Percentiles rank a stretch among this genome's conserved stretches.
Evolutionary conservation across 2,888 invertebrate species (phyloP).

Genomic region (Timema podura): DNA sequence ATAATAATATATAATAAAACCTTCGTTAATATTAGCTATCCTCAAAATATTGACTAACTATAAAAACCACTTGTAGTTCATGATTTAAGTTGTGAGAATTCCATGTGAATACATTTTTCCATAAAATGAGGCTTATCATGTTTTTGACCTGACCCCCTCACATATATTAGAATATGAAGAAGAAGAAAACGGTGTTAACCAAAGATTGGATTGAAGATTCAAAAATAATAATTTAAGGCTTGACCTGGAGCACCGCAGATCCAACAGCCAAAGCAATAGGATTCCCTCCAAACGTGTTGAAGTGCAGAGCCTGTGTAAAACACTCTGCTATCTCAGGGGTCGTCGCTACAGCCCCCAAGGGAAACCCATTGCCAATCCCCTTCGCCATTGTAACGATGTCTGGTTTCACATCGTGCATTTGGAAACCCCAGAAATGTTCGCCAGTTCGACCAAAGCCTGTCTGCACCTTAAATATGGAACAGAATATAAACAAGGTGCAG

Average conservation of each 20-base stretch:
- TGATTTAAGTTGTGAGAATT: too few relatives aligned
- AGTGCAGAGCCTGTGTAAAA: constrained; percentile 72
- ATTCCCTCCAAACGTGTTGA: constrained; percentile 96
- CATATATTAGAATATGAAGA: too few relatives aligned
- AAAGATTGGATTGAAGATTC: too few relatives aligned
- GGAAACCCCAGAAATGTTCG: constrained; percentile 94
- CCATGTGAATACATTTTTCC: too few relatives aligned
- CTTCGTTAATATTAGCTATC: too few relatives aligned
- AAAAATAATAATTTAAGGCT: too few relatives aligned
- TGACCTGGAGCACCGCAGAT: constrained; percentile 87
- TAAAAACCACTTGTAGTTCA: too few relatives aligned
- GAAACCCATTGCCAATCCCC: constrained; percentile 94
- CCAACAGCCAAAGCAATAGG: constrained; percentile 87
- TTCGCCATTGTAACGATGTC: constrained; percentile 97
- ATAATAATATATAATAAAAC: too few relatives aligned
- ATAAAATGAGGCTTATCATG: too few relatives aligned
- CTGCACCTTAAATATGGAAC: constrained; percentile 67
- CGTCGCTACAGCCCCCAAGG: constrained; percentile 92
- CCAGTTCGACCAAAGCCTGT: constrained; percentile 96
- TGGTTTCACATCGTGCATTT: constrained; percentile 77
- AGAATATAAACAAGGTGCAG: background rate
- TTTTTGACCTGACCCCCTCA: too few relatives aligned
- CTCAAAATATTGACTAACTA: too few relatives aligned
- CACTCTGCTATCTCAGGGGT: constrained; percentile 80
- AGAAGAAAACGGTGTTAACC: too few relatives aligned